Base-by-base conservation (phyloP, 1,140 invertebrate genomes). In the Latrodectus geometricus region DNA sequence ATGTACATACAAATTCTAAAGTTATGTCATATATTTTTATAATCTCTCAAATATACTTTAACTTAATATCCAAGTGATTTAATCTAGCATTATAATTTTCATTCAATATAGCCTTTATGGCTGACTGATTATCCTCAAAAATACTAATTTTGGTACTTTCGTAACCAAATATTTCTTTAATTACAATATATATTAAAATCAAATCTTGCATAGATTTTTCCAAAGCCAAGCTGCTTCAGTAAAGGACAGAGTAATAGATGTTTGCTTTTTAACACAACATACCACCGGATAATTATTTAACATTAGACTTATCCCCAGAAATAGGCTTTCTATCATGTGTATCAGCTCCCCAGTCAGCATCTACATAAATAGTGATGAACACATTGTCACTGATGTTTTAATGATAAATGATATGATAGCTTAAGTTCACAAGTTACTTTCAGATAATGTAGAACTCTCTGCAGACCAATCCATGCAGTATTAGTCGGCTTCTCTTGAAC, bases 21-120 rank as follows among this genome's bases (percentile, higher is more conserved):
- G 21, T 50, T 14, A 75, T 50, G 11, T 15, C 49, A 49, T 75
- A 48, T 11, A 50, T 15, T 12, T 75, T 75, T 49, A 75, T 75
- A 14, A 75, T 49, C 0, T 75, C 73, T 14, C 23, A 4, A 11
- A 49, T 50, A 75, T 75, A 52, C 48, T 75, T 75, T 52, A 75
- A 21, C 11, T 75, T 75, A 12, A 74, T 74, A 75, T 75, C 73
- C 12, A 75, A 75, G 12, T 75, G 73, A 3, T 75, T 75, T 21
- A 75, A 75, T 50, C 48, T 75, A 50, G 12, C 73, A 7, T 35
- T 35, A 75, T 48, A 2, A 14, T 75, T 75, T 75, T 52, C 49
- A 75, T 75, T 75, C 4, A 75, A 4, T 11, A 75, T 20, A 50
- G 49, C 23, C 15, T 49, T 75, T 15, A 52, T 75, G 49, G 35